These are phyloP conservation scores for Metopolophium dirhodum DNA, from an alignment of 1,140 invertebrate species.

Conservation along the genomic window DNA sequence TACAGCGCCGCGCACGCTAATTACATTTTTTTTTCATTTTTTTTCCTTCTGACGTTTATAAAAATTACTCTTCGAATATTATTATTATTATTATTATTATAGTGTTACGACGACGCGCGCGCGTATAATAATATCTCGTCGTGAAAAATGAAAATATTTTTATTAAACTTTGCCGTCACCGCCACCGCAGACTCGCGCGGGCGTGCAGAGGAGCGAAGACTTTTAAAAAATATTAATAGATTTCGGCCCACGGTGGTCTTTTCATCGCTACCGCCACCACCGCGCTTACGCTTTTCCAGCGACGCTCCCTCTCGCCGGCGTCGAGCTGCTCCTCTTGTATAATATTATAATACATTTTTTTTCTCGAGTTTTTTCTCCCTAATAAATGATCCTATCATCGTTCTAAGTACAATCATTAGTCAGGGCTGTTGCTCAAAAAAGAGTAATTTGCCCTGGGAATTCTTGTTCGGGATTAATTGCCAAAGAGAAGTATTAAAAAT, in stretches of 20 bases:
- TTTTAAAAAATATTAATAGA: conserved; percentile 55
- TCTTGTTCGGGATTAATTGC: conserved; percentile 45
- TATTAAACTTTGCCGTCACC: conserved; percentile 39
- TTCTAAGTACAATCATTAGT: conserved; percentile 51
- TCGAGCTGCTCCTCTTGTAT: not conserved
- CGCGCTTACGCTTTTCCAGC: not conserved
- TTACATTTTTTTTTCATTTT: conserved; percentile 18
- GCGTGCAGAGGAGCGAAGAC: not conserved
- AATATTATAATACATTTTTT: conserved; percentile 37
- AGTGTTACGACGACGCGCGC: not conserved
- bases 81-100: too few relatives aligned
- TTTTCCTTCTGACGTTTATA: conserved; percentile 29
- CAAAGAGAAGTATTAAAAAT: conserved; percentile 41
- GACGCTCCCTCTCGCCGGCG: not conserved
- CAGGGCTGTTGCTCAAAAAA: conserved; percentile 41
- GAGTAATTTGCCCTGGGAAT: conserved; percentile 51
- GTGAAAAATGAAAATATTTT: conserved; percentile 53
- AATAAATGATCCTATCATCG: conserved; percentile 54
- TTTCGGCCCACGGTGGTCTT: conserved; percentile 42
- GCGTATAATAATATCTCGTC: conserved; percentile 8
- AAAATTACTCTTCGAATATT: conserved; percentile 17
- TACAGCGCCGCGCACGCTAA: not conserved
- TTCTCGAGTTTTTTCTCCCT: conserved; percentile 24
- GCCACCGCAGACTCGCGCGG: not conserved
- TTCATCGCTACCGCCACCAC: conserved; percentile 12